Percentiles rank a stretch among this genome's conserved stretches.
Conservation (phyloP, 2,888 invertebrate genomes). For the Aporophyla lueneburgensis region DNA sequence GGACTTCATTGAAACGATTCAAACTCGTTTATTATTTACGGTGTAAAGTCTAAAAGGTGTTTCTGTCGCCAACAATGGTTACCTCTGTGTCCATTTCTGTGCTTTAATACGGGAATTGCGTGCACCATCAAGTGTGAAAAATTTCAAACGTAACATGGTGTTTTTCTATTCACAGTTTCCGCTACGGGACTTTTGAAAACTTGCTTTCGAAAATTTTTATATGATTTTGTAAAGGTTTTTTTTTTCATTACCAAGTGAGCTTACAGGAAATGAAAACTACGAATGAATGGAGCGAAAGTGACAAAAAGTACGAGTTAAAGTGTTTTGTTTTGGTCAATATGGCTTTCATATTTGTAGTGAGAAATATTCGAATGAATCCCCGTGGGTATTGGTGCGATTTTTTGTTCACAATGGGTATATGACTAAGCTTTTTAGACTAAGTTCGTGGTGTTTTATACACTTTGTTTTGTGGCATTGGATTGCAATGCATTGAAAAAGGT, state of each 20-base stretch:
- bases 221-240: slow-evolving; percentile 25
- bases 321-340: slow-evolving; percentile 24
- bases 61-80: slow-evolving; percentile 47
- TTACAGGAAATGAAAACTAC: slow-evolving; percentile 22
- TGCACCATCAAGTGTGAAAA: slow-evolving; percentile 71
- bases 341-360: slow-evolving; percentile 12
- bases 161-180: slow-evolving; percentile 56
- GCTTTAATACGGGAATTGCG: slow-evolving; percentile 75
- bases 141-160: slow-evolving; percentile 63
- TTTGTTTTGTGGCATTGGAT: background rate
- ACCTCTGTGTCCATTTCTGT: slow-evolving; percentile 51
- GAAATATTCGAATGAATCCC: background rate
- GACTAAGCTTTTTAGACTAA: background rate
- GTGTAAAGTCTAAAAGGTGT: slow-evolving; percentile 54
- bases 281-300: slow-evolving; percentile 14
- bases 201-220: slow-evolving; percentile 36
- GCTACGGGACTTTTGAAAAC: slow-evolving; percentile 19
- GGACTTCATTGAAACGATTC: slow-evolving; percentile 43
- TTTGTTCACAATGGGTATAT: slow-evolving; percentile 14
- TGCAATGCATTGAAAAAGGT: background rate
- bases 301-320: slow-evolving; percentile 6
- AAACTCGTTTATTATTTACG: slow-evolving; percentile 56
- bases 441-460: background rate
- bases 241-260: slow-evolving; percentile 3
- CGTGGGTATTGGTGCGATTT: background rate